phyloP scores from a whole-genome alignment of 2,113 vertebrate species.

The mouse (Mus musculus) region GRCm39 chr14:123336001-123336500 shows the following conservation, averaged over 20 bases:
- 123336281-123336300: neutral
- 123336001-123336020: neutral
- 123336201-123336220: neutral
- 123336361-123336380: neutral
- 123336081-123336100: neutral
- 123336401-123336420: neutral
- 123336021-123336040: neutral
- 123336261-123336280: neutral
- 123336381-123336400: neutral
- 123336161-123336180: neutral
- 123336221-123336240: neutral
- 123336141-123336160: neutral
- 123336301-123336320: neutral
- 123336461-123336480: neutral
- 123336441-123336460: neutral
- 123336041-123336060: neutral
- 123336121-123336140: neutral
- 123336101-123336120: neutral
- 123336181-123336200: neutral
- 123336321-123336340: neutral
- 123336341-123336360: neutral
- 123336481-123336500: neutral
- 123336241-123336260: neutral
- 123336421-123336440: neutral
- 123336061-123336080: neutral